These are phyloP conservation scores for Stomatorhinus walkeri DNA, from an alignment of 2,797 vertebrate genomes.

Conservation along the genomic window DNA sequence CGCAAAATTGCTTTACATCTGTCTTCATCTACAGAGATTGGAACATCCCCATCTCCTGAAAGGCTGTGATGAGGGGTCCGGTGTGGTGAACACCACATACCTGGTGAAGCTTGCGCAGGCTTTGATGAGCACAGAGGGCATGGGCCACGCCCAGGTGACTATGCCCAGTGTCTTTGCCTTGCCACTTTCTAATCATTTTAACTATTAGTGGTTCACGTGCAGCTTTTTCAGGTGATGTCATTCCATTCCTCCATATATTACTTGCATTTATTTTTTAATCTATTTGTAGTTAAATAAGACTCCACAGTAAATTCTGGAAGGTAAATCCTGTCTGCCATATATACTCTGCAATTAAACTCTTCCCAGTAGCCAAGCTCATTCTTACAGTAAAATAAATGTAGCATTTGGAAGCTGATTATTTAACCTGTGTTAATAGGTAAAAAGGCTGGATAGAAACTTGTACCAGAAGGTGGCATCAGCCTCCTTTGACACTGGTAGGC, in stretches of 20 bases:
- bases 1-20: background rate
- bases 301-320: background rate
- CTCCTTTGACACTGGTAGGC: background rate
- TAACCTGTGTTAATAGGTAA: background rate
- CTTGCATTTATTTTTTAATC: background rate
- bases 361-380: background rate
- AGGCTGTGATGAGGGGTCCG: background rate
- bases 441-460: background rate
- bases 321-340: background rate
- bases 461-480: slow-evolving; percentile 7
- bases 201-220: background rate
- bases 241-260: background rate
- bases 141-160: background rate
- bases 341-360: background rate
- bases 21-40: background rate
- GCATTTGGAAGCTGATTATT: background rate
- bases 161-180: background rate
- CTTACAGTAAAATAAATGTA: background rate
- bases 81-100: background rate
- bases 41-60: slow-evolving; percentile 10
- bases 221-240: background rate
- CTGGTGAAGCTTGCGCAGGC: background rate
- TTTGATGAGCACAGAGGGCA: background rate
- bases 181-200: background rate
- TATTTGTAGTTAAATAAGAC: background rate